Conservation (phyloP, 2,888 invertebrate species). For the Eurytoma californica region DNA sequence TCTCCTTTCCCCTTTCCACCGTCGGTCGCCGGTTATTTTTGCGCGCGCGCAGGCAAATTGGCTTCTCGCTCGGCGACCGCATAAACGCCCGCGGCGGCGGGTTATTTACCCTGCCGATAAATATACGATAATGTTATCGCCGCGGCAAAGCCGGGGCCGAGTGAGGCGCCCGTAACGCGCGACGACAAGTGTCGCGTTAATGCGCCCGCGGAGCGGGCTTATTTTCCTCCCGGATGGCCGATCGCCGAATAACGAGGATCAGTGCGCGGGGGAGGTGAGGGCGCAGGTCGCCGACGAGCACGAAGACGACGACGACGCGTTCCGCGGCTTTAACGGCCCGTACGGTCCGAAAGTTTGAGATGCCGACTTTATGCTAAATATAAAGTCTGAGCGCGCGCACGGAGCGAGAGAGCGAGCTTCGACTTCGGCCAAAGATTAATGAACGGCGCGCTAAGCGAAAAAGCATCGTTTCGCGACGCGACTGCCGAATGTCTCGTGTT, state of each 20-base stretch:
- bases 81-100: slow-evolving; percentile 43
- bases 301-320: slow-evolving; percentile 59
- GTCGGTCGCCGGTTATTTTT: slow-evolving; percentile 62
- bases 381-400: slow-evolving; percentile 49
- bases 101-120: slow-evolving; percentile 67
- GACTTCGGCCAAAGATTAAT: slow-evolving; percentile 59
- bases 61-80: slow-evolving; percentile 53
- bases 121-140: slow-evolving; percentile 68
- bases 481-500: slow-evolving; percentile 17
- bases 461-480: slow-evolving; percentile 36
- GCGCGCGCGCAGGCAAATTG: slow-evolving; percentile 58
- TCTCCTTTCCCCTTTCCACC: slow-evolving; percentile 26
- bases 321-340: slow-evolving; percentile 65
- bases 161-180: background rate
- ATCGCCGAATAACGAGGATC: background rate
- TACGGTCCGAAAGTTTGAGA: slow-evolving; percentile 62
- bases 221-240: slow-evolving; percentile 49
- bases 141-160: slow-evolving; percentile 12
- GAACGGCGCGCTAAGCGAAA: slow-evolving; percentile 56
- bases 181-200: slow-evolving; percentile 52
- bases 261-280: slow-evolving; percentile 17
- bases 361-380: slow-evolving; percentile 62
- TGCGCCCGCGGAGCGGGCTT: slow-evolving; percentile 42
- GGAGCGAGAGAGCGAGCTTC: slow-evolving; percentile 34
- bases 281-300: slow-evolving; percentile 55